phyloP scores from a whole-genome alignment of 2,888 invertebrate genomes.

The Apotomis turbidana region DNA sequence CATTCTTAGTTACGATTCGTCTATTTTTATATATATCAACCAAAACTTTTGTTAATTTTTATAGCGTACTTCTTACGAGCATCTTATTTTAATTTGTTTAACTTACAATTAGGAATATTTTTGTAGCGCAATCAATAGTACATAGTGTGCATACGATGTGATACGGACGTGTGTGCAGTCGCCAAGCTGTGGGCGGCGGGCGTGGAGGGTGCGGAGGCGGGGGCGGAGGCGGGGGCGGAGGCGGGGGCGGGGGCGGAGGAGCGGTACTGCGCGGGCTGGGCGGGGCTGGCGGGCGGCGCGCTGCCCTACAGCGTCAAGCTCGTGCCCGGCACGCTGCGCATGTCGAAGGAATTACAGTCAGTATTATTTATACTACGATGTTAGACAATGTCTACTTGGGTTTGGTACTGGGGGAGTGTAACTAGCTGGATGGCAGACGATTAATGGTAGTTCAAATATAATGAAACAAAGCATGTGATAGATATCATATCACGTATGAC shows the following conservation, averaged over 20 bases:
- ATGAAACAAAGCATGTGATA: no score
- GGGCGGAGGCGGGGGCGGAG: conserved; percentile 41
- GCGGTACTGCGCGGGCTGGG: conserved; percentile 72
- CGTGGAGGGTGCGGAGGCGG: conserved; percentile 43
- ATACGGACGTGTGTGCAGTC: conserved; percentile 50
- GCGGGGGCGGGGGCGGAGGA: conserved; percentile 46
- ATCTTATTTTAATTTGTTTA: neutral
- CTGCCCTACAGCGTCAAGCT: conserved; percentile 70
- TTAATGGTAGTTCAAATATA: no score
- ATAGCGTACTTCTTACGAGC: no score
- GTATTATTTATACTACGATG: conserved; percentile 39
- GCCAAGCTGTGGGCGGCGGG: conserved; percentile 61
- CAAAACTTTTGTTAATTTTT: no score
- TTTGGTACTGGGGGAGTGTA: no score
- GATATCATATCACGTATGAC: no score
- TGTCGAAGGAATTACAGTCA: conserved; percentile 57
- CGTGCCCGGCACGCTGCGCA: conserved; percentile 61
- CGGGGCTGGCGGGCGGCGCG: conserved; percentile 63
- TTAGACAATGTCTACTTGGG: no score
- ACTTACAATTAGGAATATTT: neutral
- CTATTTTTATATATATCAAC: no score
- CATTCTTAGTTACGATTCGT: no score
- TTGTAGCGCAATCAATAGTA: neutral
- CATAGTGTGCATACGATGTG: neutral
- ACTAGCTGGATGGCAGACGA: no score